Conservation (phyloP, 2,113 vertebrate species). For the Garra rufa region DNA sequence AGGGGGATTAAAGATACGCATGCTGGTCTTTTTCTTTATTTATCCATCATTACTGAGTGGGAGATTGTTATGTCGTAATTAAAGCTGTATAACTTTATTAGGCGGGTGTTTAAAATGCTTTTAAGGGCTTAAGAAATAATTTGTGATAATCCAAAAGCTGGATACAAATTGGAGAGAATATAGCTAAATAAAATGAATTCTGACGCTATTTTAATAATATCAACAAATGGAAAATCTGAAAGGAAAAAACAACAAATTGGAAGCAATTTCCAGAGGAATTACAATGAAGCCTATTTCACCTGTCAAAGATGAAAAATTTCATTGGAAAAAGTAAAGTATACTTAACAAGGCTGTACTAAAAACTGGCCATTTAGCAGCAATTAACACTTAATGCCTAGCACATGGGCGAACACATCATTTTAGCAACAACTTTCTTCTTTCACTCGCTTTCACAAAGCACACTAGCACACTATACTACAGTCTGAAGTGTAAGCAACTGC, state of each 20-base stretch:
- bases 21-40: neutral
- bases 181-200: neutral
- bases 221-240: constrained; percentile 47
- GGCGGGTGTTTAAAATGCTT: neutral
- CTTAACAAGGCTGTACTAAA: constrained; percentile 77
- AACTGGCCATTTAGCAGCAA: constrained; percentile 75
- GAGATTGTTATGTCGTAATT: neutral
- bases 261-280: constrained; percentile 74
- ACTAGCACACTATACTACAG: neutral
- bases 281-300: constrained; percentile 78
- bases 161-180: neutral
- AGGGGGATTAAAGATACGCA: neutral
- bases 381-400: constrained; percentile 77
- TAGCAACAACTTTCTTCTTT: constrained; percentile 63
- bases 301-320: constrained; percentile 81
- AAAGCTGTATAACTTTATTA: constrained; percentile 2
- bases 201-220: neutral
- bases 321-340: constrained; percentile 78
- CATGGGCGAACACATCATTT: constrained; percentile 54
- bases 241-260: constrained; percentile 62
- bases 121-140: neutral
- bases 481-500: constrained; percentile 14
- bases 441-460: constrained; percentile 17
- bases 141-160: neutral
- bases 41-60: neutral